Conservation (phyloP, 1,140 invertebrate species). For the Cydia fagiglandana region DNA sequence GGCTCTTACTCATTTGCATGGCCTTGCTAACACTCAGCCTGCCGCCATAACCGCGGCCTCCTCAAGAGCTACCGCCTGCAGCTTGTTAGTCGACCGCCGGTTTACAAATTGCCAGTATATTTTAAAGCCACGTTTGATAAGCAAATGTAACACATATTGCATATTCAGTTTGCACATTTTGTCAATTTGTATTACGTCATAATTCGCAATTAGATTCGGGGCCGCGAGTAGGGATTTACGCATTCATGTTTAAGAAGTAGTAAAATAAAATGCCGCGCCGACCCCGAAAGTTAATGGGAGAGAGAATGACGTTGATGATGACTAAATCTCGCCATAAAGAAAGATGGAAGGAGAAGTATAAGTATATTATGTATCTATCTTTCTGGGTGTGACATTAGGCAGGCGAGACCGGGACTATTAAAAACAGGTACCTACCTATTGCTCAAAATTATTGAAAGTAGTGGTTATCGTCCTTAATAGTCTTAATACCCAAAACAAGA, state of each 20-base stretch:
- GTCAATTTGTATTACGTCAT: no score
- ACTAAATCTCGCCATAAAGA: neutral
- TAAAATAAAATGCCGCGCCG: no score
- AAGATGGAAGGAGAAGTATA: neutral
- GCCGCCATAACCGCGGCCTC: conserved; percentile 27
- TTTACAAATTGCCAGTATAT: conserved; percentile 12
- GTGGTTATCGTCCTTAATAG: no score
- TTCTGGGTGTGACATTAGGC: no score
- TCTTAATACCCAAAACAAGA: no score
- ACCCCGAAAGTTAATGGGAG: no score
- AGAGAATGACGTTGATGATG: neutral
- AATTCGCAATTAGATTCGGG: no score
- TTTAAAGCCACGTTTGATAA: neutral
- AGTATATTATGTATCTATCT: neutral
- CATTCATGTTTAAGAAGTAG: no score
- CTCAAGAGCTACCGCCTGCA: neutral
- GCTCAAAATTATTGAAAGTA: neutral
- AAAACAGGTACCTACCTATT: neutral
- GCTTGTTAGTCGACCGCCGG: conserved; percentile 20
- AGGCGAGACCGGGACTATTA: no score
- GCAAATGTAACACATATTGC: neutral
- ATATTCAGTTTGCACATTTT: neutral
- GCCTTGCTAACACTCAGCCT: conserved; percentile 35
- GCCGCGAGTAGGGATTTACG: neutral
- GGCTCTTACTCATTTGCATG: conserved; percentile 40